Base-by-base conservation (phyloP, 2,888 invertebrate genomes). In the Drosophila neoperkinsi region DNA sequence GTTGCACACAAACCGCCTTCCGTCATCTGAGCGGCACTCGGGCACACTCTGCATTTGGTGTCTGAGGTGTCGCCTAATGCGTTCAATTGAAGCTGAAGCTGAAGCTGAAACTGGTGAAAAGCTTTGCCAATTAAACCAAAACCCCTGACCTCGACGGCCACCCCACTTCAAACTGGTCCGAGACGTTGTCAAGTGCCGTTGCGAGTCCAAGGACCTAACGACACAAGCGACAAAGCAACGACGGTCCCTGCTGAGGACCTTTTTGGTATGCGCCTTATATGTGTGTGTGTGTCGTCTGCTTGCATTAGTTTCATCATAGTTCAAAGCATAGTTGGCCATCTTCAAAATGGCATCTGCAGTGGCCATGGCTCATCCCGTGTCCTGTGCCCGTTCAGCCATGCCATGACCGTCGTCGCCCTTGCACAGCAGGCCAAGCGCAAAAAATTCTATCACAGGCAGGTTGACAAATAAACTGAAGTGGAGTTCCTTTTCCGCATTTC, bases 1-100 rank as follows among this genome's bases (percentile, higher is more conserved):
- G 49, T 80, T 51, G 31, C 16, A 31, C 30, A 30, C 16, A 57
- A 38, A 36, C 21, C 46, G 21, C 46, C 50, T 7, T n/a, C 51
- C 28, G 30, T 18, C 51, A n/a, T n/a, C 13, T 38, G 5, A 31
- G 21, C 52, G 31, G 31, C 49, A 51, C 46, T 41, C 41, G 49
- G 31, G n/a, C 56, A 38, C 41, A 30, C 43, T 31, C 33, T 51
- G 51, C 46, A 28, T 36, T 50, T 52, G 70, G 59, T 77, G 66
- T 74, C 75, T 81, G 81, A 85, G 89, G 88, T 88, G 89, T 89
- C 71, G 87, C 80, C 73, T 78, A 90, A 87, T 85, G 86, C 84
- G 77, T 90, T 87, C 88, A 87, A 88, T 88, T 87, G 77, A 66
- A 71, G 79, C 79, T 77, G 74, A 81, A 70, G 60, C 65, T 71